Conservation (phyloP, 2,888 invertebrate species). For the Lacanobia wlatinum region DNA sequence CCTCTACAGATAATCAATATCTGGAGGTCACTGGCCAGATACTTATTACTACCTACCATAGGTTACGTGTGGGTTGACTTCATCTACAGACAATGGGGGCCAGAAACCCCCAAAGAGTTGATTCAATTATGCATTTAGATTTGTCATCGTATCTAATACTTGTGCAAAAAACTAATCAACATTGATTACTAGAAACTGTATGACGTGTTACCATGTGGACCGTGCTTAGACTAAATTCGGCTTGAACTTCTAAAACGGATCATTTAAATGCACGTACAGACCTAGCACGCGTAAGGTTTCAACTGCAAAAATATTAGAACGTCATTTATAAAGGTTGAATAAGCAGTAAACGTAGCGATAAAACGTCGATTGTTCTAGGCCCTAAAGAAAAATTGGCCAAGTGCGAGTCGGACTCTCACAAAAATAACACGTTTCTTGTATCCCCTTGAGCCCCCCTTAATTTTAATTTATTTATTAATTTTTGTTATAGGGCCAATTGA, state of each 20-base stretch:
- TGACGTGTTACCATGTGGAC: not conserved
- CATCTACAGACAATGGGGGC: constrained; percentile 22
- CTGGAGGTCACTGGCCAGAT: constrained; percentile 15
- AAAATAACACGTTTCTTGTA: no score
- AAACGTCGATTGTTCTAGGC: no score
- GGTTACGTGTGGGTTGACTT: constrained; percentile 28
- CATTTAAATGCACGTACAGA: not conserved
- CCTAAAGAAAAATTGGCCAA: no score
- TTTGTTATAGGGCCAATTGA: no score
- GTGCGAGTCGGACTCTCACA: no score
- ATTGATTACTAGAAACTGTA: not conserved
- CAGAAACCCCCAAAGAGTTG: constrained; percentile 11
- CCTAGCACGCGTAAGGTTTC: not conserved
- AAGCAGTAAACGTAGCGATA: no score
- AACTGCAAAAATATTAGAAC: not conserved
- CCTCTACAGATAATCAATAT: not conserved
- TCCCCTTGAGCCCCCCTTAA: no score
- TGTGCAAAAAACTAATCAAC: not conserved
- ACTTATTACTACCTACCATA: not conserved
- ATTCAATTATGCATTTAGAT: not conserved
- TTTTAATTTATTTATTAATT: no score
- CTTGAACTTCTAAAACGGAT: not conserved
- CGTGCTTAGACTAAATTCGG: not conserved
- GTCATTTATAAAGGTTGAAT: not conserved
- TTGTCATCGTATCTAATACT: constrained; percentile 6